Percentiles rank a stretch among this genome's conserved stretches.
These are phyloP conservation scores for Teleiodes luculella DNA, from an alignment of 2,888 invertebrate genomes.

Conservation along the genomic window DNA sequence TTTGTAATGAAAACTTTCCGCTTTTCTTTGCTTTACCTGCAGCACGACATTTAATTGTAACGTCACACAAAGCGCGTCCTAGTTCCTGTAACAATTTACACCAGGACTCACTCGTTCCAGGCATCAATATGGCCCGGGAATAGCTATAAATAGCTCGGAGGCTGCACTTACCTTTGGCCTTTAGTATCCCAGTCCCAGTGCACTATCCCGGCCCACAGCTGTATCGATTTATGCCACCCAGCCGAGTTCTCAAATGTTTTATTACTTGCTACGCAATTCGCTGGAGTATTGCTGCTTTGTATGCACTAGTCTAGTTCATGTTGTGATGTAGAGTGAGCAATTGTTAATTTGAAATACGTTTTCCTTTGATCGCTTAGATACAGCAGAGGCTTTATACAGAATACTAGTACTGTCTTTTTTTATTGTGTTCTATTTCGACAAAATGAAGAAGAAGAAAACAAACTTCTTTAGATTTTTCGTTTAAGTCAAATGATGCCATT, in stretches of 20 bases:
- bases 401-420: no score
- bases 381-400: no score
- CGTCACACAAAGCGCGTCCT: background rate
- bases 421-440: no score
- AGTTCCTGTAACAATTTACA: background rate
- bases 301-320: background rate
- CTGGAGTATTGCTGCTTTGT: background rate
- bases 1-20: no score
- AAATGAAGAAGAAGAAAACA: no score
- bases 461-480: no score
- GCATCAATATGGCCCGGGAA: conserved; percentile 29
- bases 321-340: no score
- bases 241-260: background rate
- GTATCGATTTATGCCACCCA: conserved; percentile 26
- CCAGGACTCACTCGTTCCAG: conserved; percentile 12
- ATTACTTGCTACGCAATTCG: conserved; percentile 8
- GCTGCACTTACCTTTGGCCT: conserved; percentile 57
- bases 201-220: conserved; percentile 24
- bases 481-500: no score
- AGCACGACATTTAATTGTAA: no score
- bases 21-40: no score
- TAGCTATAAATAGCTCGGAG: conserved; percentile 49
- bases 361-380: no score
- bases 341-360: no score
- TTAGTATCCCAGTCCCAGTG: conserved; percentile 28